Evolutionary conservation across 2,113 vertebrate species (phyloP).

Genomic region (Cacatua alba): DNA sequence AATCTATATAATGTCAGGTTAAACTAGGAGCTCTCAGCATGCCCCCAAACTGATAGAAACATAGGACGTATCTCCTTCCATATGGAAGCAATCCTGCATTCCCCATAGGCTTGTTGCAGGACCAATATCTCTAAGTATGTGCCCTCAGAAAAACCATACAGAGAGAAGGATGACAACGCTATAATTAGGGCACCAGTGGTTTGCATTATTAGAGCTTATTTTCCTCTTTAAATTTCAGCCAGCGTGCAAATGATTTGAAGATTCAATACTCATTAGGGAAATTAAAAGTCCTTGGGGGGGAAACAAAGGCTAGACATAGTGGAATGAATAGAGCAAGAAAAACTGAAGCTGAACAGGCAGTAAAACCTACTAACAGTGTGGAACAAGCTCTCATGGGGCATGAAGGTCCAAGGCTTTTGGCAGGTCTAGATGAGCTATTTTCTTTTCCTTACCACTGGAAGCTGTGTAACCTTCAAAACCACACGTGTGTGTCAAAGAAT

Average conservation of each 20-base stretch:
- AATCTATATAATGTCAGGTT: not conserved
- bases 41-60: not conserved
- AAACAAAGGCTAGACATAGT: not conserved
- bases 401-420: not conserved
- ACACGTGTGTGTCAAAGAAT: not conserved
- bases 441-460: not conserved
- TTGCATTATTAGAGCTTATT: not conserved
- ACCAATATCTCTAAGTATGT: not conserved
- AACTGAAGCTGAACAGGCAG: not conserved
- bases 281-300: not conserved
- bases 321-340: slow-evolving; percentile 11
- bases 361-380: not conserved
- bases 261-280: not conserved
- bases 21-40: not conserved
- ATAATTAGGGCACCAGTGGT: not conserved
- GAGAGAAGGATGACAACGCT: not conserved
- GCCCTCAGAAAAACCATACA: not conserved
- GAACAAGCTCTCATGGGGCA: not conserved
- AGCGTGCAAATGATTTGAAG: not conserved
- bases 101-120: not conserved
- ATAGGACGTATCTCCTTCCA: not conserved
- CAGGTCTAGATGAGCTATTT: not conserved
- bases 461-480: not conserved
- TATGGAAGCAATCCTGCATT: not conserved
- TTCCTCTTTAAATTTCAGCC: not conserved